phyloP scores from a whole-genome alignment of 1,140 invertebrate species.

The Metopolophium dirhodum region DNA sequence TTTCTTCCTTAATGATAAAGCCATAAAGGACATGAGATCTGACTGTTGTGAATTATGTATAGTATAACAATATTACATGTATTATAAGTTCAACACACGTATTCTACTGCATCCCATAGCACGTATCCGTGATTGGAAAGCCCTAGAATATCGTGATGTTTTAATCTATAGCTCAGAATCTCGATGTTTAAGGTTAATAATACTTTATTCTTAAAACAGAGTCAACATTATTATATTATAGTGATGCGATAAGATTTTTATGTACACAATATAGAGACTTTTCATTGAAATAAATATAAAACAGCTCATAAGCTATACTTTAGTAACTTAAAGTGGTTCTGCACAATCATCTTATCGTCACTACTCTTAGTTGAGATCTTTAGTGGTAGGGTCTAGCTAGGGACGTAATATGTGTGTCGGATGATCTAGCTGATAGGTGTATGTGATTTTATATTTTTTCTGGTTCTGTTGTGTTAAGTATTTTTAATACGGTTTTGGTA shows the following conservation, averaged over 20 bases:
- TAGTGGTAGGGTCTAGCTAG: background rate
- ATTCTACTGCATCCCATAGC: background rate
- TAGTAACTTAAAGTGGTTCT: background rate
- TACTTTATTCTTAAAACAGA: background rate
- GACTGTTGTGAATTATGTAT: background rate
- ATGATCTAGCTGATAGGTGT: background rate
- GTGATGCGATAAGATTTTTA: background rate
- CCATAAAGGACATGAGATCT: background rate
- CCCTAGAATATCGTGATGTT: background rate
- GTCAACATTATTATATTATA: background rate
- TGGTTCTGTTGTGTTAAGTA: background rate
- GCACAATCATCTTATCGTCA: too few species aligned
- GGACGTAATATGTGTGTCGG: background rate
- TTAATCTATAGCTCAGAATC: background rate
- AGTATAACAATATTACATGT: background rate
- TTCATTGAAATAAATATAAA: background rate
- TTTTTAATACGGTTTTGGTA: background rate
- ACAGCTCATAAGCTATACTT: background rate
- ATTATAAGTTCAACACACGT: slow-evolving; percentile 11
- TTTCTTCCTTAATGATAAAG: background rate
- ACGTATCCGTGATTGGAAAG: background rate
- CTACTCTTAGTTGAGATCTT: background rate
- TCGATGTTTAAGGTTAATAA: background rate
- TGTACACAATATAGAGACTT: background rate
- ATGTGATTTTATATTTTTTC: background rate